Evolutionary conservation across 2,113 vertebrate genomes (phyloP).

Genomic region (Hiodon tergisus): DNA sequence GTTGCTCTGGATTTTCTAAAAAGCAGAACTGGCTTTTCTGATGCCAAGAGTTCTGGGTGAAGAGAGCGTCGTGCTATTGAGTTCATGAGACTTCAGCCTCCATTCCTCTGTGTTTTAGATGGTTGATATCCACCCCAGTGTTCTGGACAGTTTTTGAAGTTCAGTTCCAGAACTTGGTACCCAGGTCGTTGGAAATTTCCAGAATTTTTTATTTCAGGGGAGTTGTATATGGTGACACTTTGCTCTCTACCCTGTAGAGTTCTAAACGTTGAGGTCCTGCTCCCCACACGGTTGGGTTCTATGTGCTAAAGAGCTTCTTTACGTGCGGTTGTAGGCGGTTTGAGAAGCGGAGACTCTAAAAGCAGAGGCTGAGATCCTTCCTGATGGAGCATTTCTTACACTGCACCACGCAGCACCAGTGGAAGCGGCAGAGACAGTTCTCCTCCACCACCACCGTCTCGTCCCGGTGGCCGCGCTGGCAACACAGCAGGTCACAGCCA

Average conservation of each 20-base stretch:
- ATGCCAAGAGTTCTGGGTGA: neutral
- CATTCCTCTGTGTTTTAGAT: neutral
- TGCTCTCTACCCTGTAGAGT: neutral
- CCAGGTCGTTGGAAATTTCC: neutral
- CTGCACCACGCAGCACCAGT: constrained; percentile 83
- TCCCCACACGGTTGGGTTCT: too few species aligned
- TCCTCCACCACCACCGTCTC: constrained; percentile 75
- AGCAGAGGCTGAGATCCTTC: constrained; percentile 66
- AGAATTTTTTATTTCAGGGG: neutral
- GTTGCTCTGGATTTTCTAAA: constrained; percentile 3
- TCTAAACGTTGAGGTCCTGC: neutral
- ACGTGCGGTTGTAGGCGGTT: neutral
- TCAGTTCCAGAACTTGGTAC: neutral
- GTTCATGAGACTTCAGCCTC: neutral
- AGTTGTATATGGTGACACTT: neutral
- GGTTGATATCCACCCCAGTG: neutral
- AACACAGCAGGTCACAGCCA: constrained; percentile 78
- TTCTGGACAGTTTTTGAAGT: neutral
- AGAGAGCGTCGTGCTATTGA: neutral
- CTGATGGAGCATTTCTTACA: constrained; percentile 74
- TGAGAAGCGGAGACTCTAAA: constrained; percentile 23
- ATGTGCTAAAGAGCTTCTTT: neutral
- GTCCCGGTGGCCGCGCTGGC: constrained; percentile 69
- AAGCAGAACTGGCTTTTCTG: constrained; percentile 6
- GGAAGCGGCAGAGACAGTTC: constrained; percentile 80